Evolutionary conservation across 2,888 invertebrate species (phyloP), one percentile per base, ranked within the genome.

Genomic region (Pheosia gnoma): DNA sequence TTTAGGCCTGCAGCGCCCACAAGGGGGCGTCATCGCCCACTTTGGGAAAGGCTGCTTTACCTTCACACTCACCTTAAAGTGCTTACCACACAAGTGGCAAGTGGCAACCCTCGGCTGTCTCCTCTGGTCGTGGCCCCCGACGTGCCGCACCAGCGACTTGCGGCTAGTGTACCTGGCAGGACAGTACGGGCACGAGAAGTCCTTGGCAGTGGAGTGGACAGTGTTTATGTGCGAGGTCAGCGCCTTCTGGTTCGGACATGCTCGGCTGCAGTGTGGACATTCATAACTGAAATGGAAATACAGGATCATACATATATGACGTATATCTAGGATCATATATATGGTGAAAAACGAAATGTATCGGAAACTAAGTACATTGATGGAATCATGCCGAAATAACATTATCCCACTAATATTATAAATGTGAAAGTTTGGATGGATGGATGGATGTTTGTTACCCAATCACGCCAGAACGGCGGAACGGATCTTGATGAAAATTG

Each of bases 51-150:
- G 25, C 25, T 25, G 25, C 25, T 2, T 25, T 25, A 25, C 25
- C 25, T 25, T 1, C 25, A 47, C 13, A 51, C 39, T 58, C 61
- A 91, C 92, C 87, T 89, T 90, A 65, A 90, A 91, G 37, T 70
- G 79, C 3, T 72, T 83, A 0, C 92, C 92, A 37, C 92, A 93
- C 0, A 86, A 60, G 51, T 91, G 88, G 38, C 92, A 92, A 0
- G 90, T 75, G 0, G 84, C 84, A 3, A 68, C 41, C 11, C 72
- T 72, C 0, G 57, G 57, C 0, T 62, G 62, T 0, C 58, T 37
- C 0, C 63, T 63, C 0, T 56, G 57, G 0, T 59, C 70, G 52
- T 86, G 88, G 0, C 65, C 62, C 0, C 74, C 63, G 3, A 72
- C 58, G 43, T 90, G 91, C 4, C 83, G 62, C 0, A 79, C 66